Evolutionary conservation across 2,113 vertebrate species (phyloP).

Genomic region (Bufo bufo): DNA sequence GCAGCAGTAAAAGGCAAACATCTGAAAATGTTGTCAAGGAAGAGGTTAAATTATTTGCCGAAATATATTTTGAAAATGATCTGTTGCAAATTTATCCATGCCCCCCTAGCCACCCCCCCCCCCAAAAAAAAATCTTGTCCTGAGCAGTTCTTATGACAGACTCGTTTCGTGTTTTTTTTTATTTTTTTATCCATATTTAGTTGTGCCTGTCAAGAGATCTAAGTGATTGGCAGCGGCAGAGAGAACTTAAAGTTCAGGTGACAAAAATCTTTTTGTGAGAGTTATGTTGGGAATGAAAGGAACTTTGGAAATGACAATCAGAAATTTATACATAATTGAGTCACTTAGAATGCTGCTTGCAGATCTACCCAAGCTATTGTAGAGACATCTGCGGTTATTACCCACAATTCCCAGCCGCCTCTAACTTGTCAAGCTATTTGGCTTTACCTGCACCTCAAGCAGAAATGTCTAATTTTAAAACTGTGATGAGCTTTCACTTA

Average conservation of each 20-base stretch:
- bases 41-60: conserved; percentile 19
- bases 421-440: not conserved
- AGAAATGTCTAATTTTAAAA: conserved; percentile 24
- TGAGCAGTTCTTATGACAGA: conserved; percentile 61
- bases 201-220: conserved; percentile 58
- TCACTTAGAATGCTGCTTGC: conserved; percentile 38
- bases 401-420: conserved; percentile 45
- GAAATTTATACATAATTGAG: conserved; percentile 49
- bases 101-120: not conserved
- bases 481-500: not conserved
- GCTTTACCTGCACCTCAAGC: conserved; percentile 19
- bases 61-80: not conserved
- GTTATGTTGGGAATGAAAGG: conserved; percentile 48
- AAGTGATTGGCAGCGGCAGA: conserved; percentile 59
- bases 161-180: conserved; percentile 60
- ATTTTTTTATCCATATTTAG: conserved; percentile 57
- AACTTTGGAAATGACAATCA: conserved; percentile 57
- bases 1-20: not conserved
- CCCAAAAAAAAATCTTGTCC: conserved; percentile 61
- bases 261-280: conserved; percentile 57
- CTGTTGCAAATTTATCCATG: not conserved
- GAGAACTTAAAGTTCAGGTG: conserved; percentile 54
- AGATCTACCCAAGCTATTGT: conserved; percentile 35
- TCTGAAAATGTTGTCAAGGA: not conserved
- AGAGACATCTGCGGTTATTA: conserved; percentile 44